These are phyloP conservation scores for Aleadryas rufinucha DNA, from an alignment of 2,113 vertebrate genomes.

Conservation along the genomic window DNA sequence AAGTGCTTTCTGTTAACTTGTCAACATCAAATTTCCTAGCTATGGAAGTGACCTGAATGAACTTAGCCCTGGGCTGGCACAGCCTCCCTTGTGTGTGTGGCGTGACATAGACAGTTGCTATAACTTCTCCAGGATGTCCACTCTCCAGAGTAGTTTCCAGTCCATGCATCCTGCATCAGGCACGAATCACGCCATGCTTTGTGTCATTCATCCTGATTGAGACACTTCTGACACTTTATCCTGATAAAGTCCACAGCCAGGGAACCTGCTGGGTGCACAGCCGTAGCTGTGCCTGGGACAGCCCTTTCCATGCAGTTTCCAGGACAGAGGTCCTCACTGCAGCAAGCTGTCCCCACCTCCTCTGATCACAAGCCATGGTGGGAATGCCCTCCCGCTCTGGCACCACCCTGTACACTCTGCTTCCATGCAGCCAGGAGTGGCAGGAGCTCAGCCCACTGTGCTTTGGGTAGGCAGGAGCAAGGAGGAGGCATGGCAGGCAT, in stretches of 20 bases:
- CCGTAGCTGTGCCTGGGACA: rapidly evolving
- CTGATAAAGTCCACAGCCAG: background rate
- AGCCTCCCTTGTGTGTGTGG: background rate
- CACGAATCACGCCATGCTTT: background rate
- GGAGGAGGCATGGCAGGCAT: background rate
- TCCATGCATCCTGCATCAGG: background rate
- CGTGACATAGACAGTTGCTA: rapidly evolving
- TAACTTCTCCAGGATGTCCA: background rate
- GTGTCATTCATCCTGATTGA: background rate
- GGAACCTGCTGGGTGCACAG: rapidly evolving
- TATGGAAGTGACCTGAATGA: background rate
- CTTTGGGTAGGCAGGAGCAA: background rate
- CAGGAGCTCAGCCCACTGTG: background rate
- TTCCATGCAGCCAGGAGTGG: rapidly evolving
- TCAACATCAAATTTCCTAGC: background rate
- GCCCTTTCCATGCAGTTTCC: background rate
- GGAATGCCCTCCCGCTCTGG: background rate
- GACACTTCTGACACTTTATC: too few relatives aligned
- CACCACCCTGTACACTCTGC: background rate
- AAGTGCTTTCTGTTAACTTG: background rate
- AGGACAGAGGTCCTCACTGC: background rate
- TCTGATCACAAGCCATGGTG: background rate
- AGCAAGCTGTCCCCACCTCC: background rate
- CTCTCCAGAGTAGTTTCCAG: background rate
- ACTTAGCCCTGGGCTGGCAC: background rate